Conservation (phyloP, 2,888 invertebrate genomes). For the Aleiodes testaceus region DNA sequence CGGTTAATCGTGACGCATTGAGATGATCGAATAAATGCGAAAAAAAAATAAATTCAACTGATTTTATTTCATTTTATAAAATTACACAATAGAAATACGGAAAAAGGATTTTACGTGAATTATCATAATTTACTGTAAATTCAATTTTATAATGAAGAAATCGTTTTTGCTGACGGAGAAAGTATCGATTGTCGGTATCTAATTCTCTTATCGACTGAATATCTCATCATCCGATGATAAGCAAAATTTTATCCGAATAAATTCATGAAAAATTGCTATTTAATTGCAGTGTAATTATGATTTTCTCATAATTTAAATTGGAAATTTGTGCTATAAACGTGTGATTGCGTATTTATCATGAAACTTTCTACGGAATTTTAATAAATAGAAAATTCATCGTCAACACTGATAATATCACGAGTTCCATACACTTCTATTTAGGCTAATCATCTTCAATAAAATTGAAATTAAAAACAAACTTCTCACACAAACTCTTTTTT, state of each 20-base stretch:
- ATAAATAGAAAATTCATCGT: constrained; percentile 5
- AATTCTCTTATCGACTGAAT: neutral
- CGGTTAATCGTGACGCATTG: too few relatives aligned
- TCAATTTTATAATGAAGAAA: neutral
- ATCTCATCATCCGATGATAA: too few relatives aligned
- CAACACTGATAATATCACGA: neutral
- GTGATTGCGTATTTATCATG: neutral
- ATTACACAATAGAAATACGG: too few relatives aligned
- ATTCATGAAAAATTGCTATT: too few relatives aligned
- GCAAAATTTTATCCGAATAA: too few relatives aligned
- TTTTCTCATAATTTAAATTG: neutral
- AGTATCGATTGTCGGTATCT: neutral
- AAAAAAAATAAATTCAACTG: too few relatives aligned
- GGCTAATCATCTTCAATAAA: neutral
- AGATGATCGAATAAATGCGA: too few relatives aligned
- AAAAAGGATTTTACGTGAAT: neutral
- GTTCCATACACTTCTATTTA: neutral
- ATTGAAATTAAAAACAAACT: constrained; percentile 8
- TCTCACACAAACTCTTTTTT: constrained; percentile 45
- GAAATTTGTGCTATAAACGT: neutral
- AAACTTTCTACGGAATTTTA: constrained; percentile 10
- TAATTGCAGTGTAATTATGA: too few relatives aligned
- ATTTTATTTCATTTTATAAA: too few relatives aligned
- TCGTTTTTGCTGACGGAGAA: neutral
- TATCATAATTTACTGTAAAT: neutral